Conservation (phyloP, 64 coral and sea anemone genomes). For the Pachyseris speciosa region DNA sequence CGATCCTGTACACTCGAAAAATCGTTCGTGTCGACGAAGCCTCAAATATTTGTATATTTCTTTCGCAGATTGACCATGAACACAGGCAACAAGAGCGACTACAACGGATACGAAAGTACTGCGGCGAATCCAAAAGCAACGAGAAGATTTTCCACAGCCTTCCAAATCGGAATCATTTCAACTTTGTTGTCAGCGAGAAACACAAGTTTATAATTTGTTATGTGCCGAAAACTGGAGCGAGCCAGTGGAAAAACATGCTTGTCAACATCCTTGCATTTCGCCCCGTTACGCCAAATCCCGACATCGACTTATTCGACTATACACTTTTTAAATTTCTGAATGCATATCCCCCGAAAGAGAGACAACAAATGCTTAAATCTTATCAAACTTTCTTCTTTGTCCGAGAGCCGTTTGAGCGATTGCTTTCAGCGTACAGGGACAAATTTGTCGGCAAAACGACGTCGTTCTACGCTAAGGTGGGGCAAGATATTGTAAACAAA, state of each 20-base stretch:
- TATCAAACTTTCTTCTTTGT: slow-evolving; percentile 32
- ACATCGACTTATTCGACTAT: slow-evolving; percentile 7
- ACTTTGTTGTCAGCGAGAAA: slow-evolving; percentile 43
- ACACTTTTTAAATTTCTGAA: slow-evolving; percentile 12
- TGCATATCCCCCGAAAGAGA: background rate
- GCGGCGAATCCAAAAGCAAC: slow-evolving; percentile 1
- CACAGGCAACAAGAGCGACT: slow-evolving; percentile 8
- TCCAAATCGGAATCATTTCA: slow-evolving; percentile 2
- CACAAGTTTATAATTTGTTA: slow-evolving; percentile 43
- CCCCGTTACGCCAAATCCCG: background rate
- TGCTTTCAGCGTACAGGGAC: slow-evolving; percentile 20
- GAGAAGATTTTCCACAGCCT: background rate
- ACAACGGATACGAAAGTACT: slow-evolving; percentile 12
- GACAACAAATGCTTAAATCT: background rate
- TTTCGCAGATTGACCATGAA: background rate
- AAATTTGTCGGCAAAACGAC: slow-evolving; percentile 28
- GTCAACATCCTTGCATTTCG: slow-evolving; percentile 9
- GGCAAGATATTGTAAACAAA: background rate
- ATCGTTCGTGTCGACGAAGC: too few species aligned
- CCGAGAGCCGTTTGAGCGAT: slow-evolving; percentile 6
- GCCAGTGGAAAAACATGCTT: slow-evolving; percentile 17
- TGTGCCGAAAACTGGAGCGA: slow-evolving; percentile 36
- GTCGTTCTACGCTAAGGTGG: background rate
- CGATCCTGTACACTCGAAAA: too few species aligned
- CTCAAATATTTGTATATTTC: too few species aligned